Evolutionary conservation across 1,140 invertebrate genomes (phyloP).

Genomic region (Eulimnadia texana): DNA sequence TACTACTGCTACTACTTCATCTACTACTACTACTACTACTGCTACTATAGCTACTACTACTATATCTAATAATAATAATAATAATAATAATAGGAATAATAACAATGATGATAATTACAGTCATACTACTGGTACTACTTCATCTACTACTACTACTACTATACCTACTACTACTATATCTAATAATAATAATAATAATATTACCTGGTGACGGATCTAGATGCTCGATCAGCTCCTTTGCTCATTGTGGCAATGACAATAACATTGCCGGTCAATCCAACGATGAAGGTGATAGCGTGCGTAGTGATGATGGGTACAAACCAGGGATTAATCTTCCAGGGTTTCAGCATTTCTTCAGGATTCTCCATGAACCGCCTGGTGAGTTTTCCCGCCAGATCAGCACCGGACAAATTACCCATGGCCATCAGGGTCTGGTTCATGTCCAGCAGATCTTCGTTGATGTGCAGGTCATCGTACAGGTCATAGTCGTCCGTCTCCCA

Average conservation of each 20-base stretch:
- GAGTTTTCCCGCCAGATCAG: background rate
- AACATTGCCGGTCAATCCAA: conserved; percentile 24
- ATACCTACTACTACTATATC: no score
- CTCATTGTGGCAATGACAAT: conserved; percentile 24
- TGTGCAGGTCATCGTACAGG: background rate
- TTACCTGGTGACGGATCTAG: conserved; percentile 17
- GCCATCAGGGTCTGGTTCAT: background rate
- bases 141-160: no score
- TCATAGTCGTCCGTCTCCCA: background rate
- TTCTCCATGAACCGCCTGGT: conserved; percentile 6
- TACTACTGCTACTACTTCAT: no score
- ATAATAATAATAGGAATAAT: no score
- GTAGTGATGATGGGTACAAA: conserved; percentile 25
- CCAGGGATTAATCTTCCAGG: conserved; percentile 22
- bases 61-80: no score
- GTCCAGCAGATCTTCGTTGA: background rate
- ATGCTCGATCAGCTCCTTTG: conserved; percentile 11
- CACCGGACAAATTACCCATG: background rate
- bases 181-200: no score
- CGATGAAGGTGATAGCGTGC: conserved; percentile 24
- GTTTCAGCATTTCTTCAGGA: conserved; percentile 25
- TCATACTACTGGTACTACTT: no score
- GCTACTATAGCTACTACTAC: no score
- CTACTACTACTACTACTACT: no score
- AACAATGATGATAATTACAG: no score